Evolutionary conservation across 2,113 vertebrate species (phyloP).

Genomic region (Podarcis muralis): DNA sequence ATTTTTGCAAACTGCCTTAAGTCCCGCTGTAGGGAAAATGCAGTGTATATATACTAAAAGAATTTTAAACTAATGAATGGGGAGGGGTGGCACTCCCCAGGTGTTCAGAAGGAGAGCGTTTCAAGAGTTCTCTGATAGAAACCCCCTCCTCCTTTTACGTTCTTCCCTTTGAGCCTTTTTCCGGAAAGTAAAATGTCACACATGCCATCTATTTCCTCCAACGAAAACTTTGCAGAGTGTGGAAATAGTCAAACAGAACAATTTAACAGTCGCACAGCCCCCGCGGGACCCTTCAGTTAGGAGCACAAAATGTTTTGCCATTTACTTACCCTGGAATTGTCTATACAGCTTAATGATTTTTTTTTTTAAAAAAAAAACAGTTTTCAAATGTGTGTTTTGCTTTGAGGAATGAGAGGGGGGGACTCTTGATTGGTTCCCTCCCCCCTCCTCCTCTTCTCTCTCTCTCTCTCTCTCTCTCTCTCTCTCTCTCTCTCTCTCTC

Average conservation of each 20-base stretch:
- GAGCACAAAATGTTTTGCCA: not conserved
- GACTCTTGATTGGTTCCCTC: not conserved
- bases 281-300: not conserved
- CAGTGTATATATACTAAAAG: too few relatives aligned
- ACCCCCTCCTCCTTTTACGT: not conserved
- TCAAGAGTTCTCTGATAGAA: not conserved
- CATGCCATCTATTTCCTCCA: not conserved
- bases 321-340: not conserved
- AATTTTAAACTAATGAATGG: not conserved
- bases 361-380: not conserved
- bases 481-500: not conserved
- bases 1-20: too few relatives aligned
- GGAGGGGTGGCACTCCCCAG: too few relatives aligned
- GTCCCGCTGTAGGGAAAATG: too few relatives aligned
- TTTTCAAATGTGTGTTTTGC: not conserved
- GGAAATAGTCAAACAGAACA: not conserved
- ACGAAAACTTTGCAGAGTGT: not conserved
- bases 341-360: conserved; percentile 13
- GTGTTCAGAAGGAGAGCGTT: not conserved
- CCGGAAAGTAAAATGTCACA: not conserved
- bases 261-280: not conserved
- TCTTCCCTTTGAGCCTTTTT: not conserved
- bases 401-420: not conserved
- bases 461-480: too few relatives aligned
- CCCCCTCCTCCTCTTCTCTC: not conserved